These are phyloP conservation scores for Pelecanus crispus DNA, from an alignment of 2,113 vertebrate genomes.

Conservation along the genomic window DNA sequence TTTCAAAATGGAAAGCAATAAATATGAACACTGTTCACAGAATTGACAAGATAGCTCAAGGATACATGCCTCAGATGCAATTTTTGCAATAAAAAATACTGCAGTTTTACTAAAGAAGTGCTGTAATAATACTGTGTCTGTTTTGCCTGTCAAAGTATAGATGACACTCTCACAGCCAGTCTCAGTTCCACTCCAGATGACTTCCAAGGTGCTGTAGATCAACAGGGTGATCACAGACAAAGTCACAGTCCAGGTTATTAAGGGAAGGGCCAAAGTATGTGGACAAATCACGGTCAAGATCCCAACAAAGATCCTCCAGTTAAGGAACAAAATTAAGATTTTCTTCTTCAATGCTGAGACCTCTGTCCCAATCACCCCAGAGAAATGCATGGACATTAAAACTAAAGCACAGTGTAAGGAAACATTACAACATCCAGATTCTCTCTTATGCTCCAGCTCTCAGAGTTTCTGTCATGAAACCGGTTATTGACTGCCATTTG, in stretches of 20 bases:
- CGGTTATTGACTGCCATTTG: conserved; percentile 50
- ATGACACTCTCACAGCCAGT: conserved; percentile 57
- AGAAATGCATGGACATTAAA: conserved; percentile 31
- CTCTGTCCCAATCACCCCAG: conserved; percentile 54
- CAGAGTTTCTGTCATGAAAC: conserved; percentile 57
- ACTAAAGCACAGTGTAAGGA: not conserved
- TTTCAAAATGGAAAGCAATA: not conserved
- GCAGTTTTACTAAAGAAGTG: not conserved
- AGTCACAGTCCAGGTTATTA: conserved; percentile 43
- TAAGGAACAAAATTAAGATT: conserved; percentile 63
- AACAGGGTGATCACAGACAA: conserved; percentile 46
- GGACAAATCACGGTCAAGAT: conserved; percentile 59
- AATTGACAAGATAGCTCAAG: not conserved
- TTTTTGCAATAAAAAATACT: not conserved
- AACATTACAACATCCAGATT: conserved; percentile 19
- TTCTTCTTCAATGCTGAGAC: conserved; percentile 45
- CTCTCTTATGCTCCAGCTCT: conserved; percentile 51
- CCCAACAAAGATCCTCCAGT: conserved; percentile 48
- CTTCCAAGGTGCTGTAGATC: conserved; percentile 60
- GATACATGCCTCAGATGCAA: not conserved
- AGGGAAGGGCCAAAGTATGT: conserved; percentile 45
- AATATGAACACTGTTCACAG: not conserved
- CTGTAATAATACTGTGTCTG: not conserved
- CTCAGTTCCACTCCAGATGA: conserved; percentile 60
- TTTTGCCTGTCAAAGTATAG: conserved; percentile 50